phyloP scores from a whole-genome alignment of 2,797 vertebrate genomes.

The Nyctibius grandis region DNA sequence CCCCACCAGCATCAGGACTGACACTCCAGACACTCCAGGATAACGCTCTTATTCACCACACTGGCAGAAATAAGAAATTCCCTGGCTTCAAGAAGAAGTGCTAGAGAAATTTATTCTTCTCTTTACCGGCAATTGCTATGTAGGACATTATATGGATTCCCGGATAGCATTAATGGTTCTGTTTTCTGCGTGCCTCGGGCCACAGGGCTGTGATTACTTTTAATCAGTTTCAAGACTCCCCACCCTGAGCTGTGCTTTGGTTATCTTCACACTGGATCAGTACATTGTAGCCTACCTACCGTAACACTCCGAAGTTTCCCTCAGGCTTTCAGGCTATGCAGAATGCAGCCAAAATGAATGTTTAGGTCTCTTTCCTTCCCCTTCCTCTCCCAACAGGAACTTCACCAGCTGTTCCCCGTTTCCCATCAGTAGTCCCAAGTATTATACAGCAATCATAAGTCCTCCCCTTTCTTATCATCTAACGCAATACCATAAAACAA shows the following conservation, averaged over 20 bases:
- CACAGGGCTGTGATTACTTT: slow-evolving; percentile 57
- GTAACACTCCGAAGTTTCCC: slow-evolving; percentile 17
- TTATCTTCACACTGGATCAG: slow-evolving; percentile 56
- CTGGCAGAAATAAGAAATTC: slow-evolving; percentile 12
- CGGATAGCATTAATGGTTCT: slow-evolving; percentile 42
- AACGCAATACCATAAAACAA: not conserved
- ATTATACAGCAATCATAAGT: not conserved
- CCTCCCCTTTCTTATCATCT: not conserved
- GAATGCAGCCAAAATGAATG: slow-evolving; percentile 37
- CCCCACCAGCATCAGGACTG: not conserved
- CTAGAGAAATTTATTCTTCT: not conserved
- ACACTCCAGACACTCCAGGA: not conserved
- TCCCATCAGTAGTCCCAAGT: not conserved
- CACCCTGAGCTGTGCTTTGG: slow-evolving; percentile 36
- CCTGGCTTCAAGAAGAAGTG: not conserved
- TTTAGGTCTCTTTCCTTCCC: slow-evolving; percentile 1
- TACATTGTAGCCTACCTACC: slow-evolving; percentile 13
- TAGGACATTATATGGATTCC: slow-evolving; percentile 56
- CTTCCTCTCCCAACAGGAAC: not conserved
- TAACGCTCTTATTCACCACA: slow-evolving; percentile 19
- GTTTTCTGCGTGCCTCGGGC: slow-evolving; percentile 50
- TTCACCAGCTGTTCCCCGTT: not conserved
- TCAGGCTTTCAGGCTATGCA: slow-evolving; percentile 23
- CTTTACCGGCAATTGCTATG: slow-evolving; percentile 42
- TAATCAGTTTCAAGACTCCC: slow-evolving; percentile 64